Conservation (phyloP, 2,888 invertebrate species). For the Scotopteryx bipunctaria region DNA sequence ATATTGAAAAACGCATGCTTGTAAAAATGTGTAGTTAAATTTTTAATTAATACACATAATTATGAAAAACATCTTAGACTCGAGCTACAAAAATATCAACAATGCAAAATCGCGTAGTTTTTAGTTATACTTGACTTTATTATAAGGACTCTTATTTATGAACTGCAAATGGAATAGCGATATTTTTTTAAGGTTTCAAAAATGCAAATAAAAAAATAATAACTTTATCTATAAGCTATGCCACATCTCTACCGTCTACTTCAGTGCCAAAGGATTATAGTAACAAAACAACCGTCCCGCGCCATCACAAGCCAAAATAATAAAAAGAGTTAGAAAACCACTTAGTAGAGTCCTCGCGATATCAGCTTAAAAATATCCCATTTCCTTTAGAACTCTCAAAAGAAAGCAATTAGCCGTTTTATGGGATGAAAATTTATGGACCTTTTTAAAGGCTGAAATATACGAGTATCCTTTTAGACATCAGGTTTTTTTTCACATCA, state of each 20-base stretch:
- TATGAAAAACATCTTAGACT: too few relatives aligned
- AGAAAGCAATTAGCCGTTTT: constrained; percentile 16
- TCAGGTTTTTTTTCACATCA: not conserved
- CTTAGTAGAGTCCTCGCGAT: constrained; percentile 11
- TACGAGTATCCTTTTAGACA: not conserved
- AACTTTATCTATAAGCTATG: not conserved
- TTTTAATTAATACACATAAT: too few relatives aligned
- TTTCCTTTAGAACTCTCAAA: constrained; percentile 5
- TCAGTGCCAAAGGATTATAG: constrained; percentile 38
- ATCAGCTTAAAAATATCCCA: constrained; percentile 17
- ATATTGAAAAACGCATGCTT: too few relatives aligned
- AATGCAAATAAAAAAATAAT: too few relatives aligned
- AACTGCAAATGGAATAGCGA: too few relatives aligned
- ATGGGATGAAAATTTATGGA: constrained; percentile 1
- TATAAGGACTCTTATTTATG: too few relatives aligned
- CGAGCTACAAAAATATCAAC: too few relatives aligned
- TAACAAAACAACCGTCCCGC: constrained; percentile 39
- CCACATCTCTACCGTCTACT: not conserved
- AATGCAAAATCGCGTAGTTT: too few relatives aligned
- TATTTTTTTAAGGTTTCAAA: not conserved
- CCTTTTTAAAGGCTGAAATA: constrained; percentile 2
- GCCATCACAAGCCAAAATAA: constrained; percentile 47
- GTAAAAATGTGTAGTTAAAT: too few relatives aligned
- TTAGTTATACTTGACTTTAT: too few relatives aligned
- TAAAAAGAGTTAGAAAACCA: constrained; percentile 51